Conservation (phyloP, 2,797 vertebrate species). For the Sebastes miniatus region DNA sequence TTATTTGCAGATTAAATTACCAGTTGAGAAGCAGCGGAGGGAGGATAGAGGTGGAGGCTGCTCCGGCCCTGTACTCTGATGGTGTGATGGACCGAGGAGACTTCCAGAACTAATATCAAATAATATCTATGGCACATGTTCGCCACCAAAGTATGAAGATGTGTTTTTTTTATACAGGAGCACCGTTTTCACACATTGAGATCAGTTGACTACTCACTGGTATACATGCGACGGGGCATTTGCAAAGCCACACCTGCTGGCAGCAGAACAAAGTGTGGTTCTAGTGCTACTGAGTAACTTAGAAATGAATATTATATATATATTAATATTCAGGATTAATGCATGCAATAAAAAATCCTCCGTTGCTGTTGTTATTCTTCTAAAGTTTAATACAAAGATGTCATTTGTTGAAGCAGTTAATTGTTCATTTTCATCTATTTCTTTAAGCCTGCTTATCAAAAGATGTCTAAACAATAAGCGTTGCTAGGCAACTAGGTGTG, state of each 20-base stretch:
- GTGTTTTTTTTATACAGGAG: neutral
- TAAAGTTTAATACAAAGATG: too few species aligned
- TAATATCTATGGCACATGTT: neutral
- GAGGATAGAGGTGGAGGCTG: constrained; percentile 25
- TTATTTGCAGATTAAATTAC: constrained; percentile 73
- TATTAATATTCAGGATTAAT: too few species aligned
- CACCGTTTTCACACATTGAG: neutral
- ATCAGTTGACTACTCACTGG: neutral
- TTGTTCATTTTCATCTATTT: too few species aligned
- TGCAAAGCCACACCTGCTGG: neutral
- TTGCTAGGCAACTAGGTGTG: neutral
- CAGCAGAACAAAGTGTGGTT: neutral
- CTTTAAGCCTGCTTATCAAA: too few species aligned
- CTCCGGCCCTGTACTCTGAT: constrained; percentile 39
- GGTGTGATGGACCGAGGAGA: constrained; percentile 57
- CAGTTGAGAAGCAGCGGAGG: constrained; percentile 45
- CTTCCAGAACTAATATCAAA: constrained; percentile 17
- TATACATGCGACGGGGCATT: neutral
- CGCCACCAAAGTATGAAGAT: neutral
- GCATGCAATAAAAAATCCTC: too few species aligned
- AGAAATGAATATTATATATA: too few species aligned
- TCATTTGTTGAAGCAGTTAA: too few species aligned
- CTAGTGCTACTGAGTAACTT: too few species aligned
- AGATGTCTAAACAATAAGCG: neutral
- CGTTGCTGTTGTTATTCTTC: too few species aligned